Evolutionary conservation across 2,888 invertebrate genomes (phyloP), one percentile per base, ranked within the genome.

Genomic region (Plagiodera versicolora): DNA sequence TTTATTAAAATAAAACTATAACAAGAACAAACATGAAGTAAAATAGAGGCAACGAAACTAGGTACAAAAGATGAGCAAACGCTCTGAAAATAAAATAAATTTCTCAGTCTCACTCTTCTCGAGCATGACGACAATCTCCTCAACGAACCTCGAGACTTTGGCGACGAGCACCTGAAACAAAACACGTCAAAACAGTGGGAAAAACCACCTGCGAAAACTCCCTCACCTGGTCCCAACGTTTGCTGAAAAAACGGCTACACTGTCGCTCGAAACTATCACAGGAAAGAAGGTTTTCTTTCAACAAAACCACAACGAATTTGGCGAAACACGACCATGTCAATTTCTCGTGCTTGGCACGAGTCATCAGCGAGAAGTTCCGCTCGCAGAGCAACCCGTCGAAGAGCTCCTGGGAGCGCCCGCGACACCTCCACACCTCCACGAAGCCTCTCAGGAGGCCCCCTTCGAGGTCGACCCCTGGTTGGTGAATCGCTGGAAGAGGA

Each of bases 221-320:
- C 55, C 64, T 64, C 66, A 76, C 76, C 72, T 72, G 54, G 59
- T 75, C 73, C 89, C 89, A 90, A 60, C 89, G 87, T 65, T 85
- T 83, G 67, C 87, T 83, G 60, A 89, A 89, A 11, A 91, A 83
- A 0, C 86, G 85, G 35, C 89, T 79, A 68, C 89, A 88, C 68
- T 89, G 86, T 51, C 86, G 84, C 67, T 88, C 88, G 9, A 91
- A 75, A 1, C 83, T 81, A 48, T 88, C 86, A 14, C 87, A 81
- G 2, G 80, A 83, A 61, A 91, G 72, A 52, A 89, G 81, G 18
- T 84, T 76, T 47, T 84, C 79, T 6, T 81, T 80, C 52, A 90
- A 74, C 72, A 90, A 66, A 54, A 60, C 56, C 1, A 69, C 65
- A 18, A 74, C 60, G 48, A 77, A 70, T 48, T 64, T 58, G 1